phyloP scores from a whole-genome alignment of 2,888 invertebrate species.

The Laspeyria flexula region DNA sequence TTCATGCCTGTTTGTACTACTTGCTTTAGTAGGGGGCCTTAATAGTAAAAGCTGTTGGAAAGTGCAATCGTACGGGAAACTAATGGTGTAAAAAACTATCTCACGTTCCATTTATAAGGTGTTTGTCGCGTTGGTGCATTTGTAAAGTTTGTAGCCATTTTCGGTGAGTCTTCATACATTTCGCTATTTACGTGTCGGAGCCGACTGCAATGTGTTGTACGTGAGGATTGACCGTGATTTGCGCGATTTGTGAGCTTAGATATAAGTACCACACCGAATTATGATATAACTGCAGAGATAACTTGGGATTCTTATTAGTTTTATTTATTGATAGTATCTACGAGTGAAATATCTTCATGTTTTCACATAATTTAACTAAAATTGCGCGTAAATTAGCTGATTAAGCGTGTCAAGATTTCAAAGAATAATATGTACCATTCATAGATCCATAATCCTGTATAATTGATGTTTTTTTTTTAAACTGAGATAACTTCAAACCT shows the following conservation, averaged over 20 bases:
- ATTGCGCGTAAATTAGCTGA: conserved; percentile 1
- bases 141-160: conserved; percentile 80
- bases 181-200: conserved; percentile 71
- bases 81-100: conserved; percentile 78
- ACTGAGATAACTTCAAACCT: too few relatives aligned
- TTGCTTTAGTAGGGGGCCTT: conserved; percentile 74
- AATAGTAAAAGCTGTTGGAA: conserved; percentile 85
- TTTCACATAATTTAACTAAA: conserved; percentile 4
- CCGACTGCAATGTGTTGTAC: conserved; percentile 54
- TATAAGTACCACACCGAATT: conserved; percentile 20
- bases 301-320: conserved; percentile 13
- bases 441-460: neutral
- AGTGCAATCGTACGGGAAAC: conserved; percentile 79
- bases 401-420: conserved; percentile 28
- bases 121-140: conserved; percentile 67
- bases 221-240: conserved; percentile 46
- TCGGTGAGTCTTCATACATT: conserved; percentile 70
- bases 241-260: conserved; percentile 40
- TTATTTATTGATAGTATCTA: conserved; percentile 17
- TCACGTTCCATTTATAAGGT: conserved; percentile 75
- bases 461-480: neutral
- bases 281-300: conserved; percentile 17
- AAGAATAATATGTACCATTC: neutral
- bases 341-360: conserved; percentile 21
- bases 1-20: conserved; percentile 83